phyloP scores from a whole-genome alignment of 1,140 invertebrate genomes.

The Potamilus streckersoni region DNA sequence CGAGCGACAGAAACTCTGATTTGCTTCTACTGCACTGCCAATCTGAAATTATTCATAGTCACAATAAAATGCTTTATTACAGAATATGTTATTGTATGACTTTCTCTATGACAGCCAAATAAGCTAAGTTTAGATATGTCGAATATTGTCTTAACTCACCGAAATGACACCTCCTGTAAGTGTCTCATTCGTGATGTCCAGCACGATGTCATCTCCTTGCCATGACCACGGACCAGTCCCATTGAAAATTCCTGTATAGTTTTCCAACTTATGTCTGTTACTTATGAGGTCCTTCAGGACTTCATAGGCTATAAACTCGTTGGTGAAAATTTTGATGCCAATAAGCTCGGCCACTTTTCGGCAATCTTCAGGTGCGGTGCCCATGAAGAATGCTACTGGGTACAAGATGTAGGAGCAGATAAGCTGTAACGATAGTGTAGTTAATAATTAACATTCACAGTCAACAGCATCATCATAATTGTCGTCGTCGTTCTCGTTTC shows the following conservation, averaged over 20 bases:
- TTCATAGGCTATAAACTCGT: constrained; percentile 66
- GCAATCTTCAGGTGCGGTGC: constrained; percentile 57
- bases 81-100: too few species aligned
- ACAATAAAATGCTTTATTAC: too few species aligned
- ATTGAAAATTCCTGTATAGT: constrained; percentile 42
- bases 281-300: constrained; percentile 39
- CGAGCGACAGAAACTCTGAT: too few species aligned
- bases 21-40: too few species aligned
- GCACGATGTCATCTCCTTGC: constrained; percentile 31
- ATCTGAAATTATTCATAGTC: too few species aligned
- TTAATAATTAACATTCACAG: too few species aligned
- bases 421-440: constrained; percentile 43
- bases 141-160: constrained; percentile 26
- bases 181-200: constrained; percentile 31
- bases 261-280: constrained; percentile 41
- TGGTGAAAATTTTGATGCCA: constrained; percentile 65
- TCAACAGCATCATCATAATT: too few species aligned
- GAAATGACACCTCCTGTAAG: constrained; percentile 39
- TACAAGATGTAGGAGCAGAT: constrained; percentile 66
- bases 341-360: constrained; percentile 61
- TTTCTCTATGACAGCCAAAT: too few species aligned
- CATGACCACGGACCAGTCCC: constrained; percentile 31
- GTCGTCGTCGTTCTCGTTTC: too few species aligned
- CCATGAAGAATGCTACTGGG: constrained; percentile 65
- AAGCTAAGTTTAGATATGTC: neutral